Percentiles rank a stretch among this genome's conserved stretches.
These are phyloP conservation scores for Otis tarda DNA, from an alignment of 2,113 vertebrate genomes.

Conservation along the genomic window DNA sequence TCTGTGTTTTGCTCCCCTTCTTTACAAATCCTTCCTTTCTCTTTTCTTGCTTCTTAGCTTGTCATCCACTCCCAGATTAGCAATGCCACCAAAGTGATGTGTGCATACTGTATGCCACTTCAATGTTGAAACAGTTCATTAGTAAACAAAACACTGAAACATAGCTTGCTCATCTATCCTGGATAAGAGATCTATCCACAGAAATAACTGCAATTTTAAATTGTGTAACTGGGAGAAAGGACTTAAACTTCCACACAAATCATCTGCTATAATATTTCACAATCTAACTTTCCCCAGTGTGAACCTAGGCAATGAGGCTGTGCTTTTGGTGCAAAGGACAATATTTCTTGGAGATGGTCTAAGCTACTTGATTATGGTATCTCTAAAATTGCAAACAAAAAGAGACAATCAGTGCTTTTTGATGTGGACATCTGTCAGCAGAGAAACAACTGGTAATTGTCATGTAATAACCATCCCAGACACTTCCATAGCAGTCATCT, in stretches of 20 bases:
- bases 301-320: background rate
- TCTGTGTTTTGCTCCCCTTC: background rate
- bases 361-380: slow-evolving; percentile 2
- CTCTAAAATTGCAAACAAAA: slow-evolving; percentile 1
- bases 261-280: background rate
- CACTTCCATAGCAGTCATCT: slow-evolving; percentile 25
- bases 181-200: background rate
- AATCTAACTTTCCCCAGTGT: background rate
- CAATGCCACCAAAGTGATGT: background rate
- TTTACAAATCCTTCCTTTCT: background rate
- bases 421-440: slow-evolving; percentile 39
- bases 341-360: background rate
- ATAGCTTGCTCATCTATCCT: background rate
- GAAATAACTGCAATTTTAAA: background rate
- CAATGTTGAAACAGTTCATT: background rate
- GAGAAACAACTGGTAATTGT: slow-evolving; percentile 51
- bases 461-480: slow-evolving; percentile 24
- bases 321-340: background rate
- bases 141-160: slow-evolving; percentile 7
- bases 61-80: background rate
- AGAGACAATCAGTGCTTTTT: slow-evolving; percentile 32
- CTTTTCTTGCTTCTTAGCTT: background rate
- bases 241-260: background rate
- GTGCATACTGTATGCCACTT: background rate
- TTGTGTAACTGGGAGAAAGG: background rate